These are phyloP conservation scores for Lamellibrachia luymesi DNA, from an alignment of 1,140 invertebrate genomes.

Conservation along the genomic window DNA sequence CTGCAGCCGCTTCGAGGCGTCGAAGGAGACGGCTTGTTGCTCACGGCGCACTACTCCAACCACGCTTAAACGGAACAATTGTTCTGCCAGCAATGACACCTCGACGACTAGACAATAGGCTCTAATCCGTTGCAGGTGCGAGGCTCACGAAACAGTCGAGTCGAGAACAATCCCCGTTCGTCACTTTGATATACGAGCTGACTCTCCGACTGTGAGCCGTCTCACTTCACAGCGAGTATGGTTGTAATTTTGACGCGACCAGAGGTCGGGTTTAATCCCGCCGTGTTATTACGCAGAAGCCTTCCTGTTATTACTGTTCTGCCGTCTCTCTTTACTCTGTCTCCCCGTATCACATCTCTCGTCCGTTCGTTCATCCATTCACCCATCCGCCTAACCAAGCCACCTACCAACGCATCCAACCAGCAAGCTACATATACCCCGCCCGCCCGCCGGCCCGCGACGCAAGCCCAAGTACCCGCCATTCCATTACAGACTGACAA, in stretches of 20 bases:
- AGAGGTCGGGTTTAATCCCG: background rate
- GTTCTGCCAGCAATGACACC: background rate
- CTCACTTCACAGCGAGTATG: background rate
- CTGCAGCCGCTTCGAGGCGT: background rate
- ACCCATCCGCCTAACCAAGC: background rate
- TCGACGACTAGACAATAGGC: background rate
- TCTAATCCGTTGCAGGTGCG: background rate
- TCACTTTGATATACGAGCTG: conserved; percentile 4
- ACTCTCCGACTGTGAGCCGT: background rate
- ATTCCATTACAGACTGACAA: no score
- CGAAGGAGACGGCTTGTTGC: background rate
- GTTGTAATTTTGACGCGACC: background rate
- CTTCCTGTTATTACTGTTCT: background rate
- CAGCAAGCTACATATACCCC: no score
- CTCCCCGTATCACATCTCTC: background rate
- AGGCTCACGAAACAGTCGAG: background rate
- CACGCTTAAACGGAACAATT: background rate
- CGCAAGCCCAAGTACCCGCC: no score
- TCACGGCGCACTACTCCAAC: background rate
- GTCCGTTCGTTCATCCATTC: background rate
- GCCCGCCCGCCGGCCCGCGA: no score
- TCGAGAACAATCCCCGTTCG: background rate
- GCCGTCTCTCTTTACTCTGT: background rate
- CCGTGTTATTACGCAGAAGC: background rate
- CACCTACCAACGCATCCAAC: no score